A percentile compares a stretch with the other conserved stretches of the same genome.
These are phyloP conservation scores for Peromyscus maniculatus DNA, from an alignment of 2,113 vertebrate genomes.

Conservation along the genomic window DNA sequence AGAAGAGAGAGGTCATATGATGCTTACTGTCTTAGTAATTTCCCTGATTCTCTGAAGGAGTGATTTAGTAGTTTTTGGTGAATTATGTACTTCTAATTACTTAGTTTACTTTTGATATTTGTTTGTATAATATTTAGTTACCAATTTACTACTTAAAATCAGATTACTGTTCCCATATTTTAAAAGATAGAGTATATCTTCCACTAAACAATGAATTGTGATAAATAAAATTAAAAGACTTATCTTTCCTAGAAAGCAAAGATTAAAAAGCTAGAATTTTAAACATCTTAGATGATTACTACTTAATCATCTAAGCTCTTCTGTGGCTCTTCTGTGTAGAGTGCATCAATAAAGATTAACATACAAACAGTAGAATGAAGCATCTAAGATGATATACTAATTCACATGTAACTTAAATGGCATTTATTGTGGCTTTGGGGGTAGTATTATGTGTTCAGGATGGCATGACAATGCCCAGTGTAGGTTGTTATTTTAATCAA, in stretches of 20 bases:
- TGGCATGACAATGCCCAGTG: background rate
- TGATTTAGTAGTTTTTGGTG: slow-evolving; percentile 61
- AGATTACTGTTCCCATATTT: background rate
- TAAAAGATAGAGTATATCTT: background rate
- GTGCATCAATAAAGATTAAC: background rate
- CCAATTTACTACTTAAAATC: slow-evolving; percentile 53
- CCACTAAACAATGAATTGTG: background rate
- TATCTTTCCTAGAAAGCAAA: background rate
- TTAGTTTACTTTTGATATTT: slow-evolving; percentile 37
- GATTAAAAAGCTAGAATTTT: slow-evolving; percentile 46
- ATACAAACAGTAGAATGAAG: background rate
- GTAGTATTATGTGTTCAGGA: background rate
- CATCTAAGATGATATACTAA: background rate
- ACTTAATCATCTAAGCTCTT: background rate
- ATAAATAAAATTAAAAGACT: slow-evolving; percentile 20
- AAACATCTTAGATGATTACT: slow-evolving; percentile 53
- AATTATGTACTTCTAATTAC: slow-evolving; percentile 8
- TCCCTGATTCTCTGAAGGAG: slow-evolving; percentile 62
- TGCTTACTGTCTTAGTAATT: slow-evolving; percentile 45
- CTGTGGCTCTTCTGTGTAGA: background rate
- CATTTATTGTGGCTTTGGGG: background rate
- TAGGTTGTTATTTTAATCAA: slow-evolving; percentile 34
- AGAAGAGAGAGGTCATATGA: slow-evolving; percentile 37
- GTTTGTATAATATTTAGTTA: slow-evolving; percentile 48
- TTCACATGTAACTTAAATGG: background rate